Evolutionary conservation across 2,113 vertebrate species (phyloP), one percentile per base, ranked within the genome.

Genomic region (Morone chrysops): DNA sequence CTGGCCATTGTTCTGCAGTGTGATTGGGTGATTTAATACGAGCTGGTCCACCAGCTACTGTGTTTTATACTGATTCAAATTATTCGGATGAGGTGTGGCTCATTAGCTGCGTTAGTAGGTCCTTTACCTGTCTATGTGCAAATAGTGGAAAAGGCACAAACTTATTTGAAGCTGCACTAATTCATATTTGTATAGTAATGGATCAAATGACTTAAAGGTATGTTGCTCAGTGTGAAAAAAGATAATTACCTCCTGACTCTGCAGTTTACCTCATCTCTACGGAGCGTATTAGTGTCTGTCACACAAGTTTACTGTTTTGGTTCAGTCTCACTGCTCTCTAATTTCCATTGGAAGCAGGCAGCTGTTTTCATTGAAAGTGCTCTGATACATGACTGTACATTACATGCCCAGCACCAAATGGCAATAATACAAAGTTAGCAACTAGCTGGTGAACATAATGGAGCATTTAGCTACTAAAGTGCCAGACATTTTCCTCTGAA

Each of bases 1-100:
- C 67, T 86, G 61, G 68, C 74, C 56, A 71, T 38, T 74, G 54
- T 84, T 78, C 71, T 84, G 80, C 78, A 48, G 45, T 66, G 41
- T 81, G 70, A 86, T 80, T 70, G 75, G 68, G 20, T 75, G 51
- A 73, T 87, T 62, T 63, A 63, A 57, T 38, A 62, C 47, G 76
- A 84, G 67, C 56, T 67, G 65, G 56, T 82, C 43, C 22, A 45
- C 69, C 31, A 59, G 36, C 25, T 63, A 80, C 51, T 63, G 20
- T 54, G 59, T 57, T 76, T 12, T 53, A 17, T 38, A 78, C 20
- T 38, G 65, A 81, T 57, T 36, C 25, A 70, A 36, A 25, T 70
- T 73, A 56, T 73, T 73, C n/a, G 41, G 6, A 20, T 76, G 40
- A 8, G 2, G 40, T 47, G 22, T 17, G 31, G 51, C 68, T 53